Conservation (phyloP, 2,888 invertebrate species). For the Carpatolechia fugitivella region DNA sequence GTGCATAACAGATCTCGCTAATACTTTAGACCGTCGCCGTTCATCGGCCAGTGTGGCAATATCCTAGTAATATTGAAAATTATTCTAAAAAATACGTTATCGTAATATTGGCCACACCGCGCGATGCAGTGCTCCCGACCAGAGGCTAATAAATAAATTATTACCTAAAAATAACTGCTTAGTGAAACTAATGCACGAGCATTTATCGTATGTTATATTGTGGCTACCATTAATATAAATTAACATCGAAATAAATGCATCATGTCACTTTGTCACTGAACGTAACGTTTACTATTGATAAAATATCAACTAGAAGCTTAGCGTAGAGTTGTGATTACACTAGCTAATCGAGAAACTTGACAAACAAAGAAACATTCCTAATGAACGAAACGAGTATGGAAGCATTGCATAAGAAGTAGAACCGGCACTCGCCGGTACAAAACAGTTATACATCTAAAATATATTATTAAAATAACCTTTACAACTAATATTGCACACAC, state of each 20-base stretch:
- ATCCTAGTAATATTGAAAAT: constrained; percentile 48
- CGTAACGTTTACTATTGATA: constrained; percentile 67
- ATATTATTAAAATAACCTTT: constrained; percentile 61
- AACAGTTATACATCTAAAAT: constrained; percentile 57
- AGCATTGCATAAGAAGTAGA: constrained; percentile 43
- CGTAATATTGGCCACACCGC: constrained; percentile 50
- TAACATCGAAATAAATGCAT: constrained; percentile 79
- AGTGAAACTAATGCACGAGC: constrained; percentile 69
- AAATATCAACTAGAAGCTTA: constrained; percentile 62
- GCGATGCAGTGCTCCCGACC: constrained; percentile 37
- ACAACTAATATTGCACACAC: constrained; percentile 80
- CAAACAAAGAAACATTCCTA: constrained; percentile 44
- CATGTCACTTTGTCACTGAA: constrained; percentile 76
- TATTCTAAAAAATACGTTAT: constrained; percentile 60
- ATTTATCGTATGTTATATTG: constrained; percentile 70
- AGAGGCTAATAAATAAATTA: constrained; percentile 66
- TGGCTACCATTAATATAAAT: constrained; percentile 77
- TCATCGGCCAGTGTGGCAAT: constrained; percentile 47
- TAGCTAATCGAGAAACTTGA: constrained; percentile 59
- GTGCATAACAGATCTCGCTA: constrained; percentile 67
- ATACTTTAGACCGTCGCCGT: constrained; percentile 49
- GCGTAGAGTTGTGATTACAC: constrained; percentile 71
- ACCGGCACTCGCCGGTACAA: constrained; percentile 34
- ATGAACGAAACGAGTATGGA: constrained; percentile 63
- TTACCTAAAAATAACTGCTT: constrained; percentile 61